Percentiles rank a stretch among this genome's conserved stretches.
Evolutionary conservation across 2,888 invertebrate genomes (phyloP).

Genomic region (Dolomedes plantarius): DNA sequence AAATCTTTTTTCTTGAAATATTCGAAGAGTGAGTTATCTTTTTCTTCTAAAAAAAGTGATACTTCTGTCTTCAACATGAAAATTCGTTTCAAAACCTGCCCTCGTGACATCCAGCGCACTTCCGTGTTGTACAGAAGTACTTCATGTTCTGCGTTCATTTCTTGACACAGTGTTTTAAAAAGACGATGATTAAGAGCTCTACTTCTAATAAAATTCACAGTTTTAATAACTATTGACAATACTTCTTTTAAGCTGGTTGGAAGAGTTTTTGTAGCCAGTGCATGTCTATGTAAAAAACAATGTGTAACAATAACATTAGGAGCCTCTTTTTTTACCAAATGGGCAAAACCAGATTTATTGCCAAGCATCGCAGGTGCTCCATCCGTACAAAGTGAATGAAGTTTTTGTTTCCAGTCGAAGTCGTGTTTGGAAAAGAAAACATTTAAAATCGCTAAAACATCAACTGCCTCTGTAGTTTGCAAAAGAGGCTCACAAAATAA

Average conservation of each 20-base stretch:
- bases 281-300: conserved; percentile 50
- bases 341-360: no score
- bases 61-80: conserved; percentile 26
- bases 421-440: conserved; percentile 43
- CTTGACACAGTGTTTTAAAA: conserved; percentile 49
- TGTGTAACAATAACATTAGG: no score
- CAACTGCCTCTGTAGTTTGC: conserved; percentile 46
- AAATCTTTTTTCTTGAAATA: conserved; percentile 22
- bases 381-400: conserved; percentile 39
- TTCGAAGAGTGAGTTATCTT: conserved; percentile 18
- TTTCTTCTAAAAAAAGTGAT: conserved; percentile 12
- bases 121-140: no score
- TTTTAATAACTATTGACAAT: conserved; percentile 52
- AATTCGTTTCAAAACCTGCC: conserved; percentile 45
- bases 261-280: conserved; percentile 55
- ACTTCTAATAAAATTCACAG: conserved; percentile 52
- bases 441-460: conserved; percentile 51
- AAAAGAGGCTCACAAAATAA: conserved; percentile 52
- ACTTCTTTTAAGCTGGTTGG: conserved; percentile 58
- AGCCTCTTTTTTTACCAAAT: no score
- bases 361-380: no score
- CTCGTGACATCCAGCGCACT: no score
- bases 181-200: conserved; percentile 54
- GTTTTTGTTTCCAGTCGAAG: conserved; percentile 35
- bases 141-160: conserved; percentile 50